Conservation (phyloP, 30 jellyfish, hydroid and myxozoan species). For the Turritopsis dohrnii region DNA sequence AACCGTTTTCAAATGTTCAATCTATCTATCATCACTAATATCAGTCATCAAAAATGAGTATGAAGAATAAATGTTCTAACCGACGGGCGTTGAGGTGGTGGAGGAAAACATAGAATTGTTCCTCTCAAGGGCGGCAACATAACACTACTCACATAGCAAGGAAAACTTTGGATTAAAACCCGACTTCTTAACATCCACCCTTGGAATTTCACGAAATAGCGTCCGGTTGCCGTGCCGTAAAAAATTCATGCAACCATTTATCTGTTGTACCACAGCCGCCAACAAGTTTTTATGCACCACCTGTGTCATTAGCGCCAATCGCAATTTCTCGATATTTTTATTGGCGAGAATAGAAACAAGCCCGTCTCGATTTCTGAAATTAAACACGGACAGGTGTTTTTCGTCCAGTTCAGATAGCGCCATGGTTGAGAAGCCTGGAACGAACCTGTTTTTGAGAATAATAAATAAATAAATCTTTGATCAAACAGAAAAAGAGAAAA, state of each 20-base stretch:
- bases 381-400: slow-evolving; percentile 52
- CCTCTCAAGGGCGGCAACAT: not conserved
- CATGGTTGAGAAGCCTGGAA: slow-evolving; percentile 38
- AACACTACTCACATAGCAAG: not conserved
- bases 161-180: not conserved
- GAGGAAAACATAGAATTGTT: too few relatives aligned
- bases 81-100: too few relatives aligned
- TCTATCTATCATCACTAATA: too few relatives aligned
- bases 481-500: not conserved
- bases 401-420: slow-evolving; percentile 81
- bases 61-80: too few relatives aligned
- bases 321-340: not conserved
- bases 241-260: slow-evolving; percentile 3
- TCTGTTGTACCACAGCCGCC: slow-evolving; percentile 39
- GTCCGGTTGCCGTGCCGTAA: not conserved
- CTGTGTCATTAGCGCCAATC: slow-evolving; percentile 14
- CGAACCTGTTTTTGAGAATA: slow-evolving; percentile 35
- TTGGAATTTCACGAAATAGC: not conserved
- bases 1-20: not conserved
- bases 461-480: not conserved
- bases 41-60: too few relatives aligned
- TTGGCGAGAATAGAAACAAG: slow-evolving; percentile 18
- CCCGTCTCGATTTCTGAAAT: slow-evolving; percentile 67
- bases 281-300: slow-evolving; percentile 51
- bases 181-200: not conserved